These are phyloP conservation scores for Choloepus hoffmanni DNA, from an alignment of 2,113 vertebrate species.

Conservation along the genomic window DNA sequence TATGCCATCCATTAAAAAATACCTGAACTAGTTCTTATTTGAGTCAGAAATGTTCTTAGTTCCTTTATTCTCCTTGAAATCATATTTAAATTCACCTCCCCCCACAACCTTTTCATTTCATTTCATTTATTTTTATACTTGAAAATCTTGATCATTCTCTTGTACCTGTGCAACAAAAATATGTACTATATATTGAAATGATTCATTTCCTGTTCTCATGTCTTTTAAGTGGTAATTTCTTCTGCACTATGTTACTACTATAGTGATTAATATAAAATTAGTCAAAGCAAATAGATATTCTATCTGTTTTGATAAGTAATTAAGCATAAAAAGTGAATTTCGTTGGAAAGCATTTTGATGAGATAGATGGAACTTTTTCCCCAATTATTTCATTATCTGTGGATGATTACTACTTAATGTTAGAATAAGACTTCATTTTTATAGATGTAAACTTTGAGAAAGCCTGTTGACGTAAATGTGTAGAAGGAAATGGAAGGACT, in stretches of 20 bases:
- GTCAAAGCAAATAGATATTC: not conserved
- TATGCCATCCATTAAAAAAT: not conserved
- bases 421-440: not conserved
- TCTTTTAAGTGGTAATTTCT: not conserved
- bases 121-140: not conserved
- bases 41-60: not conserved
- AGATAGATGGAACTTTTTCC: not conserved
- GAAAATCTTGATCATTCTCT: not conserved
- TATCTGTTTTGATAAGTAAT: not conserved
- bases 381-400: not conserved
- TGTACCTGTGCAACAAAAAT: not conserved
- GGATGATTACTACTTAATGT: not conserved
- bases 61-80: not conserved
- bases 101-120: not conserved
- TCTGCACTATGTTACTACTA: not conserved
- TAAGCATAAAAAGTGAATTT: not conserved
- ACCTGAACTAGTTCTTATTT: not conserved
- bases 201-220: not conserved
- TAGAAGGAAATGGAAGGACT: not conserved
- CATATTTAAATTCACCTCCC: not conserved
- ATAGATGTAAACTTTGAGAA: not conserved
- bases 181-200: not conserved
- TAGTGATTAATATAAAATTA: not conserved
- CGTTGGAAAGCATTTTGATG: not conserved
- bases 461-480: not conserved